Evolutionary conservation across 1,140 invertebrate species (phyloP), one percentile per base, ranked within the genome.

Genomic region (Bombus confusus): DNA sequence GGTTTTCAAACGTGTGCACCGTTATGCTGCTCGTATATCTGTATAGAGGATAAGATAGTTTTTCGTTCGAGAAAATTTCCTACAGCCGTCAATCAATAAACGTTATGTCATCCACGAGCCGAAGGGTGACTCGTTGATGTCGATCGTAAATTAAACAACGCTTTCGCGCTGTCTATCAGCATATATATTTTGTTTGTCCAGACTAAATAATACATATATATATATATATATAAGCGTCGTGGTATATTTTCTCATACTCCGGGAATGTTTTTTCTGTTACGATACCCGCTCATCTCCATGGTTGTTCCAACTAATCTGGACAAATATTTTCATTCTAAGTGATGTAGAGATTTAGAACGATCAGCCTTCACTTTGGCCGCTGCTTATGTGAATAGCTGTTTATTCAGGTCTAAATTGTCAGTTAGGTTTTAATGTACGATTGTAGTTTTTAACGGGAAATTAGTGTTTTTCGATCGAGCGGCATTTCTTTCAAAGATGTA

Each of bases 21-120:
- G 69, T 15, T 28, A 41, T 12, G 5, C 39, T 25, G 2, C 39
- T 25, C 13, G 47, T 52, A 52, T 52, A 52, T 52, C 47, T 22
- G 28, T 59, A 31, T 15, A 57, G 9, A 69, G 47, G 78, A 86
- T 89, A 88, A 89, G 87, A 86, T 73, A 86, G 80, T 72, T 88
- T 34, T 43, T 57, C 76, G 57, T 73, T 12, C 72, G 87, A 41
- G 77, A 75, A 88, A 74, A 18, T 66, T 31, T 71, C 68, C 37
- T 78, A 31, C 6, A 2, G 0, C 22, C 10, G 66, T 78, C 68
- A 79, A 86, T 85, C 84, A 37, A 87, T 89, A 79, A 81, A 10
- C 22, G 28, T 66, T 22, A 9, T 43, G 28, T 73, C 25, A 43
- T 52, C n/a, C 34, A 34, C 28, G 10, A 15, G 41, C 8, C 13